Conservation (phyloP, 2,888 invertebrate species). For the Eupithecia subfuscata region DNA sequence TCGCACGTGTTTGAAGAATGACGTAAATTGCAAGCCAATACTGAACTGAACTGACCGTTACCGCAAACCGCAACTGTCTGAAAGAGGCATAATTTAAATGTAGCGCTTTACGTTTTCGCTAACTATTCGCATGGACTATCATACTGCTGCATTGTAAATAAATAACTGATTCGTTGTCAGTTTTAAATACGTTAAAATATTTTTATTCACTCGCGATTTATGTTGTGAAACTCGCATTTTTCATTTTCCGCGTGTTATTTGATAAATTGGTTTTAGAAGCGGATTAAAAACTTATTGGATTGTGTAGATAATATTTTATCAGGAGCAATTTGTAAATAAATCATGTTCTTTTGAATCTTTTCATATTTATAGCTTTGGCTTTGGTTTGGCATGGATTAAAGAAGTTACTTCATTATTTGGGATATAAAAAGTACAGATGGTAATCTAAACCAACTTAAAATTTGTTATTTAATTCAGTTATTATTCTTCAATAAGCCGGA, state of each 20-base stretch:
- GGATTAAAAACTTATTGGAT: conserved; percentile 20
- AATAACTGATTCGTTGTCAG: conserved; percentile 21
- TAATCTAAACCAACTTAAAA: neutral
- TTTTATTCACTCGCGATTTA: conserved; percentile 25
- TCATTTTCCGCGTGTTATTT: conserved; percentile 15
- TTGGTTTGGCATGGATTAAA: neutral
- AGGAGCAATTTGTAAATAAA: conserved; percentile 3
- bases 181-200: conserved; percentile 26
- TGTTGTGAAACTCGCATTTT: conserved; percentile 23
- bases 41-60: too few species aligned
- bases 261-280: conserved; percentile 26
- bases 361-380: neutral
- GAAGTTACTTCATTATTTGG: neutral
- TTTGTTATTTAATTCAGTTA: neutral
- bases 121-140: neutral
- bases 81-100: neutral
- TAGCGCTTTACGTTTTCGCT: neutral
- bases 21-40: too few species aligned
- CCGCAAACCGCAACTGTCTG: neutral
- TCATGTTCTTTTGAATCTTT: neutral
- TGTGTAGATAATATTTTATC: conserved; percentile 10
- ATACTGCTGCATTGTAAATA: conserved; percentile 12
- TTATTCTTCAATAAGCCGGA: neutral
- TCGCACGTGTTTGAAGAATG: too few species aligned
- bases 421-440: neutral